Conservation (phyloP, 2,888 invertebrate genomes). For the Pyrocoelia pectoralis region DNA sequence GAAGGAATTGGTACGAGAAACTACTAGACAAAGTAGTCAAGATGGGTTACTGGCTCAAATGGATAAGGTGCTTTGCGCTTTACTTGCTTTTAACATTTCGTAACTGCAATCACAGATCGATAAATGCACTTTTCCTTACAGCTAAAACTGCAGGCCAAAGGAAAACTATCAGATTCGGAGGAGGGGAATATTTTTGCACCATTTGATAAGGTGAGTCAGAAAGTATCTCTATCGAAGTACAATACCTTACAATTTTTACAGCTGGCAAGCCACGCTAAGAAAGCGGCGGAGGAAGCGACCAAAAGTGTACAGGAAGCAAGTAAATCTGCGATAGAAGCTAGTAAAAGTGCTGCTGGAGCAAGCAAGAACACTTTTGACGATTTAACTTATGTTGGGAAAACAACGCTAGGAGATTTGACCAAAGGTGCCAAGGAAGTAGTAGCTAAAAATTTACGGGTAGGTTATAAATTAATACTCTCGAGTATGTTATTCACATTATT, state of each 20-base stretch:
- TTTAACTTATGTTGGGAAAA: conserved; percentile 88
- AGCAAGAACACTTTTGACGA: conserved; percentile 90
- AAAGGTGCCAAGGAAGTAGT: conserved; percentile 91
- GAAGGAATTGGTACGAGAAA: conserved; percentile 87
- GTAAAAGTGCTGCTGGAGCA: conserved; percentile 86
- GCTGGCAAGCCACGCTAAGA: conserved; percentile 88
- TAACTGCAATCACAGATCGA: neutral
- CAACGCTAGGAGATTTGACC: conserved; percentile 87
- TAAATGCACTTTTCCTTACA: conserved; percentile 47
- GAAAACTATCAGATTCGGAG: conserved; percentile 71
- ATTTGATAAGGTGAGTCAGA: conserved; percentile 75
- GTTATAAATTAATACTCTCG: too few relatives aligned
- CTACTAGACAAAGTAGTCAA: conserved; percentile 88
- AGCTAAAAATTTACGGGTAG: conserved; percentile 81
- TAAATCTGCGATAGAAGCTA: conserved; percentile 84
- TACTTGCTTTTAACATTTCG: neutral
- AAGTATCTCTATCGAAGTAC: neutral
- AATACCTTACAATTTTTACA: conserved; percentile 52
- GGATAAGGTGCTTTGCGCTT: conserved; percentile 74
- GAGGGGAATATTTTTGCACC: conserved; percentile 80
- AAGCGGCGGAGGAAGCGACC: conserved; percentile 83
- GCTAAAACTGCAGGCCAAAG: conserved; percentile 69
- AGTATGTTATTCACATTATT: too few relatives aligned
- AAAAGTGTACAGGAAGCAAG: conserved; percentile 86
- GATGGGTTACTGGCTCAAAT: conserved; percentile 88